phyloP scores from a whole-genome alignment of 2,797 vertebrate species.

The Pseudopleuronectes americanus region DNA sequence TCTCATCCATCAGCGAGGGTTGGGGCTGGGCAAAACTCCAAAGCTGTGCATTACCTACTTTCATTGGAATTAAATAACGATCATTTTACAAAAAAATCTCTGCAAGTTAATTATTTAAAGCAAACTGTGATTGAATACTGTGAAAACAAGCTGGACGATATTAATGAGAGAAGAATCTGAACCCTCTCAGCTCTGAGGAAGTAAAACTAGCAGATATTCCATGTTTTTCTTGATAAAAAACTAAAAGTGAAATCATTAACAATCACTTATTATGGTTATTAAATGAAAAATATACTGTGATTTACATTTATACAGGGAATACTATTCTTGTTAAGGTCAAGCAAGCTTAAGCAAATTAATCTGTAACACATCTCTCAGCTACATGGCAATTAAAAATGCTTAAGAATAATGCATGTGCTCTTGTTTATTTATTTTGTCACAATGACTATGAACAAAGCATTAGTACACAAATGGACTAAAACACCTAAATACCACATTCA shows the following conservation, averaged over 20 bases:
- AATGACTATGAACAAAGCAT: neutral
- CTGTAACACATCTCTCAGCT: neutral
- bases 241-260: too few species aligned
- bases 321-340: neutral
- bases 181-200: too few species aligned
- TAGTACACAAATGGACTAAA: neutral
- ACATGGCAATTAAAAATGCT: neutral
- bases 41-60: neutral
- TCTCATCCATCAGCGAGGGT: neutral
- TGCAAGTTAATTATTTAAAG: neutral
- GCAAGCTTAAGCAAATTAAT: neutral
- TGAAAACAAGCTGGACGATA: neutral
- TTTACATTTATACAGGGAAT: too few species aligned
- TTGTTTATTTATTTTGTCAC: too few species aligned
- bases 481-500: neutral
- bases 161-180: neutral
- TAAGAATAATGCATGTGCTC: too few species aligned
- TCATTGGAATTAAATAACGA: neutral
- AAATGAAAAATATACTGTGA: too few species aligned
- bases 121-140: neutral
- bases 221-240: too few species aligned
- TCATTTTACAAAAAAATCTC: neutral
- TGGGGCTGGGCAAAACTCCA: too few species aligned
- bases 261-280: too few species aligned
- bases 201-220: too few species aligned